These are phyloP conservation scores for Anhinga rufa DNA, from an alignment of 2,113 vertebrate species.

Conservation along the genomic window DNA sequence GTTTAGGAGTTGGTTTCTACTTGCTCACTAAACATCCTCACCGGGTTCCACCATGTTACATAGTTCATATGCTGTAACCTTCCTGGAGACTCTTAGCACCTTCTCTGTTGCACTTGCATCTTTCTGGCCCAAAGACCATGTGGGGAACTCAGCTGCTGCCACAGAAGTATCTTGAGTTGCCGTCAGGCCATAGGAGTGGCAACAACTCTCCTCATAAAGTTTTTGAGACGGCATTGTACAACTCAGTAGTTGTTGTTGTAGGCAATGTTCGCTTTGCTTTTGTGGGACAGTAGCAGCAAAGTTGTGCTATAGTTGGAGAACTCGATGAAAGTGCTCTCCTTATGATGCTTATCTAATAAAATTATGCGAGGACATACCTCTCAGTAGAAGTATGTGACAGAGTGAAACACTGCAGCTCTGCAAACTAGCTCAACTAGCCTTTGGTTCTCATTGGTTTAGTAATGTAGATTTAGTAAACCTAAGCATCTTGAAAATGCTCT, in stretches of 20 bases:
- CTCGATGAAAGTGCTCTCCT: not conserved
- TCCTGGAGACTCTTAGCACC: not conserved
- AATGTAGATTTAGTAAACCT: not conserved
- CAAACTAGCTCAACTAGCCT: not conserved
- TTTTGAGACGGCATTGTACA: not conserved
- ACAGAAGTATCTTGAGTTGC: not conserved
- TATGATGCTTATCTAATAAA: not conserved
- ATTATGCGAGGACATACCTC: not conserved
- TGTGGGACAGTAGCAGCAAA: not conserved
- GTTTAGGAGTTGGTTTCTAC: not conserved
- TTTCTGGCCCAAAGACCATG: not conserved
- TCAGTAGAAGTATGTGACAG: not conserved
- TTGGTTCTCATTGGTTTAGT: not conserved
- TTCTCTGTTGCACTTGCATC: not conserved
- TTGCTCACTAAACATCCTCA: not conserved
- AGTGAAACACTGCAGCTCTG: not conserved
- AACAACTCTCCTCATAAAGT: not conserved
- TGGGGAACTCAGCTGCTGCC: not conserved
- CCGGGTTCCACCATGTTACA: fast-evolving
- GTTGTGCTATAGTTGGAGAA: not conserved
- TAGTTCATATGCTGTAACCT: not conserved
- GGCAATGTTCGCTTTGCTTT: not conserved
- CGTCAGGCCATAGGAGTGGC: not conserved
- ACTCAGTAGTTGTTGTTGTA: not conserved
- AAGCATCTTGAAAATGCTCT: not conserved